A percentile compares a stretch with the other conserved stretches of the same genome.
Conservation (phyloP, 2,113 vertebrate species). For the Callipepla squamata region DNA sequence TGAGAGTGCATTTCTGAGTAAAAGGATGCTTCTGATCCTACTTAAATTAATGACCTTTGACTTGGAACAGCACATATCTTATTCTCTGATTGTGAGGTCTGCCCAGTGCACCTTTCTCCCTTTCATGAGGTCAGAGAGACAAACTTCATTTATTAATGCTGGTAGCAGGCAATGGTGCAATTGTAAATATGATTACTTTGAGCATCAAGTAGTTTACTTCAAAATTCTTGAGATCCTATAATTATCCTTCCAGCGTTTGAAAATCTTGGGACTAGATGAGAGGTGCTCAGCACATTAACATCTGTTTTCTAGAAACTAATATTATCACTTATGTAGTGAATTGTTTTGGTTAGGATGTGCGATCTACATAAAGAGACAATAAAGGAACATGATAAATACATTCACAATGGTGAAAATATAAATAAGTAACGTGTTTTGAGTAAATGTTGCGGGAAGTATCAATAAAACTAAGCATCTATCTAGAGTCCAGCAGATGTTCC, state of each 20-base stretch:
- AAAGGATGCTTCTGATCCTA: neutral
- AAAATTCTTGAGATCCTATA: neutral
- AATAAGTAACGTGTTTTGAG: neutral
- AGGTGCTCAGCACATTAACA: neutral
- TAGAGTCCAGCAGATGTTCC: neutral
- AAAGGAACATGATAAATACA: neutral
- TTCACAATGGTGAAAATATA: neutral
- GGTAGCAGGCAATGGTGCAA: neutral
- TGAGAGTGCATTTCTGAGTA: neutral
- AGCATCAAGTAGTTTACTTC: neutral
- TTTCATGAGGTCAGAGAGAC: neutral
- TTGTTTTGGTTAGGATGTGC: neutral
- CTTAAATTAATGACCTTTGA: neutral
- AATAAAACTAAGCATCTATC: neutral
- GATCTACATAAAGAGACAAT: neutral
- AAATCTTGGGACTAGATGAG: neutral
- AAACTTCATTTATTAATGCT: neutral
- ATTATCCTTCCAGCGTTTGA: neutral
- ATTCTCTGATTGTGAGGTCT: fast-evolving
- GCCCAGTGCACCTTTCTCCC: neutral
- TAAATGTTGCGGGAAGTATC: neutral
- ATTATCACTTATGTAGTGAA: neutral
- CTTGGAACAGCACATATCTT: neutral
- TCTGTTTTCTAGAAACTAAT: neutral
- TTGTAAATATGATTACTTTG: neutral